Evolutionary conservation across 2,888 invertebrate genomes (phyloP), one percentile per base, ranked within the genome.

Genomic region (Horisme vitalbata): DNA sequence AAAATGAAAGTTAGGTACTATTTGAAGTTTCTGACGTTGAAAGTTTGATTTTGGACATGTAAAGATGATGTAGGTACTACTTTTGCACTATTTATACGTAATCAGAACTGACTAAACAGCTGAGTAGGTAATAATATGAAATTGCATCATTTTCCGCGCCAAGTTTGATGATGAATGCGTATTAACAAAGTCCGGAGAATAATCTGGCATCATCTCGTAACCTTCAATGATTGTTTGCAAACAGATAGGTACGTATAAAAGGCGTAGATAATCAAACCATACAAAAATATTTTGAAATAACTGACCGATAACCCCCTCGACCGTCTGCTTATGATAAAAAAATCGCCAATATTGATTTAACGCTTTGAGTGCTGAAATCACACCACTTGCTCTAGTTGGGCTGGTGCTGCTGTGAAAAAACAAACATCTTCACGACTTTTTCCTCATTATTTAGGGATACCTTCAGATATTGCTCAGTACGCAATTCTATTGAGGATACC

Each of bases 151-250:
- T 23, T 33, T 33, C 21, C 8, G 8, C 12, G 34, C 34, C 26
- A 41, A 26, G 8, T 37, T 13, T 18, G 20, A 36, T 41, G 31
- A 20, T 15, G 23, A 35, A 30, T 41, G 21, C 31, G 20, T 12
- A 27, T 4, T 10, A 20, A n/a, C 24, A n/a, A 12, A 31, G 15
- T 24, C 9, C 7, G 7, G 33, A 18, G 28, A 41, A 32, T 27
- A 32, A 13, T 38, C 33, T 34, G 43, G 34, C 48, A 38, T 30
- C 18, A 1, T 34, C 12, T 14, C 11, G 15, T 38, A 43, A 48
- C 43, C 48, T 38, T 48, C 32, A 48, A 14, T 33, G 15, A 27
- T 20, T 49, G 32, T 36, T 45, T 20, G 50, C 33, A 43, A 30
- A 38, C 47, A 23, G 31, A 26, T 26, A 23, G 15, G 15, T 15